Conservation (phyloP, 2,888 invertebrate genomes). For the Tridacna crocea region DNA sequence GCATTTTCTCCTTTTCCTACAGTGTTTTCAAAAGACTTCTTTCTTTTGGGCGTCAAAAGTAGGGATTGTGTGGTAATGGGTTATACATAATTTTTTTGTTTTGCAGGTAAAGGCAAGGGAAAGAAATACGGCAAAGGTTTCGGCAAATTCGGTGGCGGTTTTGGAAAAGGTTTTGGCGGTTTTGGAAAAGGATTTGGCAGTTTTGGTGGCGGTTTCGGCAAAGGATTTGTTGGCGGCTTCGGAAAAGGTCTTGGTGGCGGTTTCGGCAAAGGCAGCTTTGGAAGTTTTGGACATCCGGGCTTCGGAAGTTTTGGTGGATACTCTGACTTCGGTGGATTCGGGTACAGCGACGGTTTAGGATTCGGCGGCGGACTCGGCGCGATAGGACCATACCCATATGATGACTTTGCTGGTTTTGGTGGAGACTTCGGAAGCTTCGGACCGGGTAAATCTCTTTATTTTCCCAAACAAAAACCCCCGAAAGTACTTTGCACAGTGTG, state of each 20-base stretch:
- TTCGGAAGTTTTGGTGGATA: not conserved
- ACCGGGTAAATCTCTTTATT: too few species aligned
- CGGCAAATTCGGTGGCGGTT: not conserved
- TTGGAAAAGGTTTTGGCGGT: not conserved
- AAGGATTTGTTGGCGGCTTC: not conserved
- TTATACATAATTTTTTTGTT: too few species aligned
- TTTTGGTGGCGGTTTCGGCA: conserved; percentile 6
- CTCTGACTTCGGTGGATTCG: not conserved
- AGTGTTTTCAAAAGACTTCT: too few species aligned
- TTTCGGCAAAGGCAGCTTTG: not conserved
- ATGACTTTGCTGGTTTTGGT: too few species aligned
- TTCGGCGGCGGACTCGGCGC: not conserved
- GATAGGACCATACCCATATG: too few species aligned
- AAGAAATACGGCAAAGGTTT: not conserved
- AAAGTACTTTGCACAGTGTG: too few species aligned
- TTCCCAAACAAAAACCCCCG: too few species aligned
- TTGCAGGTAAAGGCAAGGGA: not conserved
- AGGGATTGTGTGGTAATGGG: too few species aligned
- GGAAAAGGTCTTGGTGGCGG: not conserved
- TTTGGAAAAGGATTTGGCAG: not conserved
- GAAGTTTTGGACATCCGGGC: not conserved
- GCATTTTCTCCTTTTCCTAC: too few species aligned
- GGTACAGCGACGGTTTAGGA: not conserved
- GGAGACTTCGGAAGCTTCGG: too few species aligned
- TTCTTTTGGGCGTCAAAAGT: too few species aligned